A percentile compares a stretch with the other conserved stretches of the same genome.
Conservation (phyloP, 2,888 invertebrate genomes). For the Eilema caniola region DNA sequence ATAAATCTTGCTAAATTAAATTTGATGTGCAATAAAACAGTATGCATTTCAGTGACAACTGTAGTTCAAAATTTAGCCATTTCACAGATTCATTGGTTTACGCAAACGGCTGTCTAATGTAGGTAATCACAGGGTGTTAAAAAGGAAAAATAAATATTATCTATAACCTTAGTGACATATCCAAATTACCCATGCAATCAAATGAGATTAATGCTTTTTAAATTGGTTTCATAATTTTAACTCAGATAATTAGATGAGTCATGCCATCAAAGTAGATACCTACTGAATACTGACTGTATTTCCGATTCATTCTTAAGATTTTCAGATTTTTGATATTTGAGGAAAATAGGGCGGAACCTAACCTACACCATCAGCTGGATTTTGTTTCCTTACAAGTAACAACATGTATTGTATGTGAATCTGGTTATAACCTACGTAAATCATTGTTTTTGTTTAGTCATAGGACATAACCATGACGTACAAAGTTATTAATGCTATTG, state of each 20-base stretch:
- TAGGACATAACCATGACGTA: slow-evolving; percentile 17
- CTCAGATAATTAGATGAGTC: neutral
- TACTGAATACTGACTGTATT: neutral
- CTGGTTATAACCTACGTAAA: neutral
- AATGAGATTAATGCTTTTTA: neutral
- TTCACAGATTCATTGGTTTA: too few species aligned
- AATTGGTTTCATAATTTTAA: neutral
- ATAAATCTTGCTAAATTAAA: too few species aligned
- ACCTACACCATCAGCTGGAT: slow-evolving; percentile 12
- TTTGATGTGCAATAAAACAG: too few species aligned
- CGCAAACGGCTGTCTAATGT: too few species aligned
- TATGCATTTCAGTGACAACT: too few species aligned
- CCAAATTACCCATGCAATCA: neutral
- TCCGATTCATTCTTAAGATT: neutral
- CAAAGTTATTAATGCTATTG: neutral
- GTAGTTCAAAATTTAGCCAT: too few species aligned
- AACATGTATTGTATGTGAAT: neutral
- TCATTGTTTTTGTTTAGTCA: slow-evolving; percentile 7
- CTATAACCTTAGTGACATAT: neutral
- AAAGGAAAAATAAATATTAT: too few species aligned
- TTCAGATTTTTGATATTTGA: neutral
- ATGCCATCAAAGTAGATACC: neutral
- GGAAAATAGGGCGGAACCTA: slow-evolving; percentile 9
- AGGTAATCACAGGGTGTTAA: too few species aligned
- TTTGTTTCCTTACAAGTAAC: slow-evolving; percentile 3